Evolutionary conservation across 2,113 vertebrate species (phyloP).

Genomic region (Propithecus coquereli): DNA sequence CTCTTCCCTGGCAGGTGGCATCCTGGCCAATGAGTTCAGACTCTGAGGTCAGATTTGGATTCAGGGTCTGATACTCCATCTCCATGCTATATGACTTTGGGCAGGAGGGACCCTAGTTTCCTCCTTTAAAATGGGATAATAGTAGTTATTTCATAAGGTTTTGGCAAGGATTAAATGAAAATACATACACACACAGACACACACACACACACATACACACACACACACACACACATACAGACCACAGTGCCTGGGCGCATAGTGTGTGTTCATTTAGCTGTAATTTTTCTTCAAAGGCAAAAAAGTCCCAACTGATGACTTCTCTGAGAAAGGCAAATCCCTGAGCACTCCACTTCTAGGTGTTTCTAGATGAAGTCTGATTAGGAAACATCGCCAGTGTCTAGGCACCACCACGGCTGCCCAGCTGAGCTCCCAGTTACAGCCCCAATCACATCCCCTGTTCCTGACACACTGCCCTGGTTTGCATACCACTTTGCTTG

Average conservation of each 20-base stretch:
- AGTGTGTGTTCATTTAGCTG: background rate
- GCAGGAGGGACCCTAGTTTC: background rate
- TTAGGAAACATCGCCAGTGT: background rate
- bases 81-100: background rate
- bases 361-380: background rate
- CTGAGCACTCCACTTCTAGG: background rate
- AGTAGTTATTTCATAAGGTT: background rate
- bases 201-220: background rate
- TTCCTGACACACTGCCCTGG: background rate
- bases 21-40: background rate
- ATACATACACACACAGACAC: background rate
- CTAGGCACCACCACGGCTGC: rapidly evolving
- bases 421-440: background rate
- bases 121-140: background rate
- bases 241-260: background rate
- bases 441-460: background rate
- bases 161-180: background rate
- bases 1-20: background rate
- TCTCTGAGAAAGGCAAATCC: background rate
- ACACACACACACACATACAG: too few species aligned
- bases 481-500: too few species aligned
- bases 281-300: background rate
- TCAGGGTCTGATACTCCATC: background rate
- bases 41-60: background rate
- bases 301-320: background rate